Evolutionary conservation across 35 echinoderm and acorn worm genomes (phyloP).

Genomic region (Lytechinus variegatus): DNA sequence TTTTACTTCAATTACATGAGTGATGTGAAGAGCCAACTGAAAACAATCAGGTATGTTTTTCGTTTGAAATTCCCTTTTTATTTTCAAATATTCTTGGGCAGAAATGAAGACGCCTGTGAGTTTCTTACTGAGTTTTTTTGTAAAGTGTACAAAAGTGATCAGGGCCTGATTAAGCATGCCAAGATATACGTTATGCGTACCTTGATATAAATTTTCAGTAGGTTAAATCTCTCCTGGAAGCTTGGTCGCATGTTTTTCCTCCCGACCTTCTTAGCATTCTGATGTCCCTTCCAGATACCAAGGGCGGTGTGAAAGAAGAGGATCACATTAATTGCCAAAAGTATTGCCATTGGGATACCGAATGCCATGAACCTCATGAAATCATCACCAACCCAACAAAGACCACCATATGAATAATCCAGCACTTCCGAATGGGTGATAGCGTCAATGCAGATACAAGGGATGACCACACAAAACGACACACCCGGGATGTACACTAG

Average conservation of each 20-base stretch:
- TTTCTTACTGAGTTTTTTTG: too few relatives aligned
- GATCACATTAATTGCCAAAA: constrained; percentile 57
- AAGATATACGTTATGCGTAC: neutral
- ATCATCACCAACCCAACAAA: constrained; percentile 54
- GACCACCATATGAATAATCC: constrained; percentile 29
- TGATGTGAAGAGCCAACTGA: too few relatives aligned
- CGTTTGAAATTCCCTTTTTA: too few relatives aligned
- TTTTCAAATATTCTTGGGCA: too few relatives aligned
- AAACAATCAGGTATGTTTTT: too few relatives aligned
- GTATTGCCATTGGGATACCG: constrained; percentile 59
- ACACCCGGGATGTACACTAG: constrained; percentile 25
- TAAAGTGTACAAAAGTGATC: too few relatives aligned
- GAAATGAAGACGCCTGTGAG: too few relatives aligned
- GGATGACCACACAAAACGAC: constrained; percentile 25
- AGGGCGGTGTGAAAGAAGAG: constrained; percentile 42
- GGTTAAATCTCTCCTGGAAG: constrained; percentile 15
- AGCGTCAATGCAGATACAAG: constrained; percentile 24
- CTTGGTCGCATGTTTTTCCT: neutral
- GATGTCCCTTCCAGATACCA: constrained; percentile 35
- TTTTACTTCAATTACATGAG: too few relatives aligned
- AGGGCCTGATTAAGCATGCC: too few relatives aligned
- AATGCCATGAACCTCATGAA: constrained; percentile 54
- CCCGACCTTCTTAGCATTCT: neutral
- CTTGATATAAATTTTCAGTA: constrained; percentile 27
- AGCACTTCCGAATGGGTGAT: neutral